These are phyloP conservation scores for Oedothorax gibbosus DNA, from an alignment of 1,140 invertebrate species.

Conservation along the genomic window DNA sequence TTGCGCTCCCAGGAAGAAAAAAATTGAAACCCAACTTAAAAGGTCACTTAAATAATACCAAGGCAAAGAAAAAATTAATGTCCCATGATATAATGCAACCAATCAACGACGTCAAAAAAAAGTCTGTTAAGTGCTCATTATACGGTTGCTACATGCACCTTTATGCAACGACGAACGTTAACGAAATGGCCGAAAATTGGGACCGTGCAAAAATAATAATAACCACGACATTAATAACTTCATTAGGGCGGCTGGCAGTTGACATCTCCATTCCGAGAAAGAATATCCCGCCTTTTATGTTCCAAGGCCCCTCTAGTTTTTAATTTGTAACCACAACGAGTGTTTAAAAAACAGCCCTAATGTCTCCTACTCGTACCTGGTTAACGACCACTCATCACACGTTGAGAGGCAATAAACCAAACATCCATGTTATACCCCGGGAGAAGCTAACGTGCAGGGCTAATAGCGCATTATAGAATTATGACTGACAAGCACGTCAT, in stretches of 20 bases:
- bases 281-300: slow-evolving; percentile 26
- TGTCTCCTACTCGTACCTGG: slow-evolving; percentile 26
- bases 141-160: slow-evolving; percentile 22
- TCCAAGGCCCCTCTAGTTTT: slow-evolving; percentile 40
- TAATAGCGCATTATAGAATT: slow-evolving; percentile 60
- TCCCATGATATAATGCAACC: too few relatives aligned
- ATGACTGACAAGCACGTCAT: slow-evolving; percentile 58
- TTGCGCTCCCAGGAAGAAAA: too few relatives aligned
- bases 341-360: slow-evolving; percentile 52
- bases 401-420: slow-evolving; percentile 48
- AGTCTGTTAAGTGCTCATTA: slow-evolving; percentile 21
- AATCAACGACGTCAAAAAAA: too few relatives aligned
- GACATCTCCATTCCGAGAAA: slow-evolving; percentile 41
- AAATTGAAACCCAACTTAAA: too few relatives aligned
- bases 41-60: too few relatives aligned
- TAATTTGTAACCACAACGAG: slow-evolving; percentile 59
- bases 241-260: slow-evolving; percentile 43
- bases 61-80: too few relatives aligned
- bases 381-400: slow-evolving; percentile 59
- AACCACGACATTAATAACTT: slow-evolving; percentile 53
- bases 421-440: slow-evolving; percentile 32
- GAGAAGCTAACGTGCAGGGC: slow-evolving; percentile 11
- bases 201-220: not conserved
- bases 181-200: slow-evolving; percentile 25
- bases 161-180: slow-evolving; percentile 26